Conservation (phyloP, 1,140 invertebrate species). For the Diabrotica virgifera region DNA sequence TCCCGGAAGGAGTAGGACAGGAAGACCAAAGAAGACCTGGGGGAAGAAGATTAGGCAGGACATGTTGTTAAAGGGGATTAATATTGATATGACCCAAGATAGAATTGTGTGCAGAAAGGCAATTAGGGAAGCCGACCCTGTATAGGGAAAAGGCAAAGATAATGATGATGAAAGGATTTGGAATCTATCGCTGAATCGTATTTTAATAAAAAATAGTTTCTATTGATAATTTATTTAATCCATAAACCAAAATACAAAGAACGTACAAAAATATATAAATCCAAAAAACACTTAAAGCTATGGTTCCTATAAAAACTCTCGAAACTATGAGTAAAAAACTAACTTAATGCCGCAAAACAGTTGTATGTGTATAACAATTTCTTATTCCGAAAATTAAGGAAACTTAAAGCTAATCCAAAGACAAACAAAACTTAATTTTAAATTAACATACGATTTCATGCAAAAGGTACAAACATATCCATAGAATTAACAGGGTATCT, state of each 20-base stretch:
- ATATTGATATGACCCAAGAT: too few relatives aligned
- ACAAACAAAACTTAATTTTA: conserved; percentile 16
- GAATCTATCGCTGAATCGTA: too few relatives aligned
- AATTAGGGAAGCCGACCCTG: too few relatives aligned
- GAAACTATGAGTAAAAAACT: conserved; percentile 15
- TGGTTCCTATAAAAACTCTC: neutral
- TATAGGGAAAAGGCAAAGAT: too few relatives aligned
- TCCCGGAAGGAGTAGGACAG: too few relatives aligned
- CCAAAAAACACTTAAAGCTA: conserved; percentile 16
- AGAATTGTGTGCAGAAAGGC: too few relatives aligned
- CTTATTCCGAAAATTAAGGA: neutral
- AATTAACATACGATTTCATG: conserved; percentile 14
- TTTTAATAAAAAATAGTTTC: neutral
- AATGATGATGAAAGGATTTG: too few relatives aligned
- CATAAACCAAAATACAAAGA: conserved; percentile 12
- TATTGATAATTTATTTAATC: conserved; percentile 3
- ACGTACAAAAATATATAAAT: conserved; percentile 9
- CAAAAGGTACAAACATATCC: neutral
- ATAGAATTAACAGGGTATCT: conserved; percentile 7
- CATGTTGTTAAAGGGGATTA: too few relatives aligned
- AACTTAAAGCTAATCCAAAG: conserved; percentile 14
- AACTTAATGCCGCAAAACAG: conserved; percentile 14
- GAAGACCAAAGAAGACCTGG: too few relatives aligned
- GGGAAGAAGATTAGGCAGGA: too few relatives aligned
- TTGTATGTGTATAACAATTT: conserved; percentile 12